These are phyloP conservation scores for Hydrochoerus hydrochaeris DNA, from an alignment of 2,113 vertebrate genomes.

Conservation along the genomic window DNA sequence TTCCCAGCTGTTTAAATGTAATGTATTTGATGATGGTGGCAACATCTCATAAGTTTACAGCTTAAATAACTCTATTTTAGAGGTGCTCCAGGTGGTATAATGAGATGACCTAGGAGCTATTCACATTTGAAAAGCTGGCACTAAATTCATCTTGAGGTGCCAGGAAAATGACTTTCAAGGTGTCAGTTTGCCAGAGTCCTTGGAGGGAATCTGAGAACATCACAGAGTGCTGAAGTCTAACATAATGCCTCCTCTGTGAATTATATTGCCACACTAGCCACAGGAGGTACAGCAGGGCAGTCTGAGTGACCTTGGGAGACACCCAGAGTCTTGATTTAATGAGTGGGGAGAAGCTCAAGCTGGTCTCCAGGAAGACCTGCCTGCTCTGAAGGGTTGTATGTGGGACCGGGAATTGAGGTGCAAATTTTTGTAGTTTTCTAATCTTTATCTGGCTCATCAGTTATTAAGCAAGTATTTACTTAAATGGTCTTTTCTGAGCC, in stretches of 20 bases:
- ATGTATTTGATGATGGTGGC: slow-evolving; percentile 73
- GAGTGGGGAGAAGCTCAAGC: slow-evolving; percentile 50
- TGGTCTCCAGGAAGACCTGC: not conserved
- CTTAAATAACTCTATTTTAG: slow-evolving; percentile 80
- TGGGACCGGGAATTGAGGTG: not conserved
- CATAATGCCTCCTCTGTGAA: slow-evolving; percentile 74
- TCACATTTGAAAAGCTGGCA: slow-evolving; percentile 76
- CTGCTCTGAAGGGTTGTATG: not conserved
- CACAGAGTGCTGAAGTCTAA: slow-evolving; percentile 29
- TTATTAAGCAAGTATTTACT: slow-evolving; percentile 58
- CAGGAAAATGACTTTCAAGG: slow-evolving; percentile 76
- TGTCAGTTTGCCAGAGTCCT: slow-evolving; percentile 68
- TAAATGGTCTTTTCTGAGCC: slow-evolving; percentile 19
- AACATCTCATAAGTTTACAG: slow-evolving; percentile 75
- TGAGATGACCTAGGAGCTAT: slow-evolving; percentile 78
- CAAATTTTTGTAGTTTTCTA: slow-evolving; percentile 45
- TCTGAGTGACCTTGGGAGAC: slow-evolving; percentile 58
- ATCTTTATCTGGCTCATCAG: slow-evolving; percentile 57
- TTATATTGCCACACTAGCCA: slow-evolving; percentile 57
- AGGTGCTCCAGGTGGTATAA: slow-evolving; percentile 77
- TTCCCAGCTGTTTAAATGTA: slow-evolving; percentile 76
- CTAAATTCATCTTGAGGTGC: slow-evolving; percentile 24
- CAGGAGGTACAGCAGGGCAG: slow-evolving; percentile 47
- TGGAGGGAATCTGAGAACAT: slow-evolving; percentile 74
- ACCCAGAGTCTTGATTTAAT: slow-evolving; percentile 61